phyloP scores from a whole-genome alignment of 2,113 vertebrate species.

The Mustela nigripes region DNA sequence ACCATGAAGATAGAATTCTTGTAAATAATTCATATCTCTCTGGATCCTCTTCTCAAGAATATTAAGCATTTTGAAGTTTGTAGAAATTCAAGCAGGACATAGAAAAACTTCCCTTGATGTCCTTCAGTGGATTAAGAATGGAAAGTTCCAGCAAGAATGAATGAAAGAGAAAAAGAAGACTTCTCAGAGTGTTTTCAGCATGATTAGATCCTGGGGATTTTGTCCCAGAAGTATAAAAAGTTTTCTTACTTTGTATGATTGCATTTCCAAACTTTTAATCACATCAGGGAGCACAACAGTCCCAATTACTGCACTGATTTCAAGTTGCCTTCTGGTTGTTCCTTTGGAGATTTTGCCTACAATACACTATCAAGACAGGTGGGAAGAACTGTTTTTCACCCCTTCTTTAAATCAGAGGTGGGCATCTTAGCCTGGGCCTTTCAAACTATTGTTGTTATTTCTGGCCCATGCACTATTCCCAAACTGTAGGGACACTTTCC shows the following conservation, averaged over 20 bases:
- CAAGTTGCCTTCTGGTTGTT: not conserved
- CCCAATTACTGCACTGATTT: not conserved
- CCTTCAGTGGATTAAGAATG: not conserved
- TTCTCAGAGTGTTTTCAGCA: slow-evolving; percentile 6
- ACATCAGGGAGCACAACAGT: slow-evolving; percentile 47
- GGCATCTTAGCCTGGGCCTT: not conserved
- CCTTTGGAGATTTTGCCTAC: slow-evolving; percentile 28
- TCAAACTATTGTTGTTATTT: not conserved
- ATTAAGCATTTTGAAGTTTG: not conserved
- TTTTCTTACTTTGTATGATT: slow-evolving; percentile 41
- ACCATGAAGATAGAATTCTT: not conserved
- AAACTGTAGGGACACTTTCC: not conserved
- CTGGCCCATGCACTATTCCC: not conserved
- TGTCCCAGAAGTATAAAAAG: slow-evolving; percentile 66
- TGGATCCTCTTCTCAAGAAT: slow-evolving; percentile 38
- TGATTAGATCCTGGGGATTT: slow-evolving; percentile 75
- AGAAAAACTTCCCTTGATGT: not conserved
- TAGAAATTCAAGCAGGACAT: not conserved
- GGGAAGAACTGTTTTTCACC: not conserved
- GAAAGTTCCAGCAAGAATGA: not conserved
- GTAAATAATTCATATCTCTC: not conserved
- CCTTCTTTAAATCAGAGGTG: slow-evolving; percentile 37
- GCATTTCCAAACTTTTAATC: slow-evolving; percentile 70
- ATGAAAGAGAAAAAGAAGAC: not conserved
- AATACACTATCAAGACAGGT: not conserved